Evolutionary conservation across 1,140 invertebrate species (phyloP).

Genomic region (Aphis craccivora): DNA sequence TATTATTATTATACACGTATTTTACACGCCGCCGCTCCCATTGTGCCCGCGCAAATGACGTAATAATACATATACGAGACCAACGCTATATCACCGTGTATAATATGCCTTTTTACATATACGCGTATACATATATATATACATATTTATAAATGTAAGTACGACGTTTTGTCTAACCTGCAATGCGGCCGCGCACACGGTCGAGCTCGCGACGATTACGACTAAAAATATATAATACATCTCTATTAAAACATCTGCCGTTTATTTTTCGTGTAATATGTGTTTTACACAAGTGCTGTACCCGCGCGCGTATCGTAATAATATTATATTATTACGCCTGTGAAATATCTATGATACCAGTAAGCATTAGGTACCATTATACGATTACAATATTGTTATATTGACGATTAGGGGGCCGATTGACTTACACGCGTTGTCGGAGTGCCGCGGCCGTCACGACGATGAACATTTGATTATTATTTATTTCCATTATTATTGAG

Average conservation of each 20-base stretch:
- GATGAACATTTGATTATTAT: not conserved
- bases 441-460: not conserved
- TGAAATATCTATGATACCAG: not conserved
- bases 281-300: not conserved
- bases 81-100: not conserved
- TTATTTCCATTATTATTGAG: not conserved
- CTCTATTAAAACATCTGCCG: not conserved
- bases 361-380: too few species aligned
- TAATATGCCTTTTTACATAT: not conserved
- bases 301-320: too few species aligned
- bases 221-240: slow-evolving; percentile 5
- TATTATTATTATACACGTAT: not conserved
- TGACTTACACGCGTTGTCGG: not conserved
- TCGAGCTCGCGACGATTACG: not conserved
- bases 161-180: not conserved
- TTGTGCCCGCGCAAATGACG: not conserved
- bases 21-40: not conserved
- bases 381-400: not conserved
- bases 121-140: not conserved
- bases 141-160: not conserved
- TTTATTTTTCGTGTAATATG: not conserved
- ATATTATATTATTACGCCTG: not conserved
- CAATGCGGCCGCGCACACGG: not conserved
- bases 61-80: not conserved
- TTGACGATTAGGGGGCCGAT: not conserved